Evolutionary conservation across 1,140 invertebrate species (phyloP), one percentile per base, ranked within the genome.

Genomic region (Drosophila pandora): DNA sequence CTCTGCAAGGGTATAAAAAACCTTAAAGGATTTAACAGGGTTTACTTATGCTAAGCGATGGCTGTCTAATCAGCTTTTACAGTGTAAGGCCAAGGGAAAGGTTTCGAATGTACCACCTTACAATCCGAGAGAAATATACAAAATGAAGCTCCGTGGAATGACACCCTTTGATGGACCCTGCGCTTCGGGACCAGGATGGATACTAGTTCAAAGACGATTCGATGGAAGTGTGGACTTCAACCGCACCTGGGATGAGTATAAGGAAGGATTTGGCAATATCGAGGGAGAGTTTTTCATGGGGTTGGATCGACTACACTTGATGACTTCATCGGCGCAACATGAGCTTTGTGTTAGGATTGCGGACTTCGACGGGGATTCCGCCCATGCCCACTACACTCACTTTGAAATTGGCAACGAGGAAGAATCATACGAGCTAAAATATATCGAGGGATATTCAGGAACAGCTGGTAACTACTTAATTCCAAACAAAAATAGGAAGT

Each of bases 391-490:
- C 10, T 96, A 95, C 82, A 92, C 93, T 4, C 91, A 93, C 8
- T 96, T 96, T 76, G 92, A 93, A 4, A 91, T 96, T 9, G 93
- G 93, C 9, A 91, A 93, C 21, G 95, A 95, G 81, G 78, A 90
- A 7, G 94, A 95, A 69, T 93, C 93, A 0, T 96, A 95, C 82
- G 91, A 93, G 23, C 92, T 96, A 17, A 93, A 92, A 63, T 91
- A 93, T 2, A 81, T 96, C 1, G 94, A 41, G 12, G 37, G 37
- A 41, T 41, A 4, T 13, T 41, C 12, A n/a, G 37, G 37, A n/a
- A 13, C 10, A 12, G 37, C 4, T 41, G 12, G 37, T 13, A n/a
- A 13, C 12, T 41, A 41, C 37, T n/a, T 3, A n/a, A 13, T 0
- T 2, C 1, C 7, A 32, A 32, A 7, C 30, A 32, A 32, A 32